phyloP scores from a whole-genome alignment of 2,113 vertebrate genomes.

The Pungitius pungitius region DNA sequence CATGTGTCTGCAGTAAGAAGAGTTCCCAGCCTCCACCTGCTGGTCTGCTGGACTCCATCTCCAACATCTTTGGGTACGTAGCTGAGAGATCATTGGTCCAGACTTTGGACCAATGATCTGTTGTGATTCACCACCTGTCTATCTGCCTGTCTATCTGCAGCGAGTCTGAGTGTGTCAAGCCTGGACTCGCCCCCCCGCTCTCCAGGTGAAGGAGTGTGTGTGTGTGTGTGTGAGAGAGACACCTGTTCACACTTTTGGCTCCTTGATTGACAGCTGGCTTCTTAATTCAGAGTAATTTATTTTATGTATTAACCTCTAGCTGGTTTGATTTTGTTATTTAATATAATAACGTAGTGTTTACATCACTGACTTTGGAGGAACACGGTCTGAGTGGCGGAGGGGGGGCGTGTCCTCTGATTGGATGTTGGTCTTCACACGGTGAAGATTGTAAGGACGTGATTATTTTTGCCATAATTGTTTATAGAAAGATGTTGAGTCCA shows the following conservation, averaged over 20 bases:
- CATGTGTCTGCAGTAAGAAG: conserved; percentile 84
- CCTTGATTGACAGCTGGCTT: neutral
- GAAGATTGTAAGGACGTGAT: conserved; percentile 5
- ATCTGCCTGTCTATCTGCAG: conserved; percentile 76
- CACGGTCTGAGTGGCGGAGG: too few relatives aligned
- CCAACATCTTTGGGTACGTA: conserved; percentile 97
- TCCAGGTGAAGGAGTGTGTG: conserved; percentile 84
- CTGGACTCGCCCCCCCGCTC: conserved; percentile 85
- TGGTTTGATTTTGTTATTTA: neutral
- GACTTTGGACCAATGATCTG: neutral
- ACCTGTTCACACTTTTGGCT: conserved; percentile 17
- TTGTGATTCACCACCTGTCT: neutral
- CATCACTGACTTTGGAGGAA: too few relatives aligned
- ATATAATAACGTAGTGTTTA: neutral
- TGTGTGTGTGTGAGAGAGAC: conserved; percentile 51
- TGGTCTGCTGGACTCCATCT: conserved; percentile 95
- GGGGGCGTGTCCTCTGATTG: neutral
- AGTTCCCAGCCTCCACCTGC: conserved; percentile 87
- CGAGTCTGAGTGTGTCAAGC: conserved; percentile 89
- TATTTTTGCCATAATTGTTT: neutral
- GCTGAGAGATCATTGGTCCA: conserved; percentile 34
- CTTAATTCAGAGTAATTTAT: too few relatives aligned
- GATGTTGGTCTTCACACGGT: neutral
- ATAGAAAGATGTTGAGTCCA: too few relatives aligned
- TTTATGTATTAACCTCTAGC: too few relatives aligned